Base-by-base conservation (phyloP, 2,888 invertebrate genomes). In the Himalopsyche tibetana region DNA sequence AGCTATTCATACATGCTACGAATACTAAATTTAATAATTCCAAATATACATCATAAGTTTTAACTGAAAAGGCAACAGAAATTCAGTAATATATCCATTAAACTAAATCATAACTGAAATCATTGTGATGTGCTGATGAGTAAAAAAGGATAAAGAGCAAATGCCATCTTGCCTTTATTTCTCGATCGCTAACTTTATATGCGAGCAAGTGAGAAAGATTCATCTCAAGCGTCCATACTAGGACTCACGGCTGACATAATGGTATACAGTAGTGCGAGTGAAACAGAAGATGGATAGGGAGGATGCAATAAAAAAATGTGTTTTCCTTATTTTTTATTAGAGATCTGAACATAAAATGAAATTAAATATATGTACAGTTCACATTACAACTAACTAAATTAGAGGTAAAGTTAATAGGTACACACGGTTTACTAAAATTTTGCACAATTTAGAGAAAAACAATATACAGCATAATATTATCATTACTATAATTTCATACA, bases 341-440 rank as follows among this genome's bases (percentile, higher is more conserved):
- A 93, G 93, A 93, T 93, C 93, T 93, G 93, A 93, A 93, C 93
- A 93, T 93, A 93, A 93, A 93, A 93, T 92, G 93, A 93, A 93
- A 93, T 93, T 92, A 93, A 93, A 93, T 93, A 93, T 93, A 93
- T 93, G 93, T 93, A 93, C 93, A 93, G 93, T 93, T 93, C 93
- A 93, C 93, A 92, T 93, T 93, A 93, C 92, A 93, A 93, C 92
- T 93, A 93, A 93, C 92, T 93, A 93, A 93, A 93, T 92, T 92
- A 93, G 90, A 92, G 91, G 92, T 93, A 93, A 88, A 93, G 93
- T 93, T 92, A 93, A 92, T 92, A 92, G 93, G 92, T 93, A 93
- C 93, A 93, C 92, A 92, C 93, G 91, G 91, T 90, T 91, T 38
- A 69, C 56, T 85, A 84, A 86, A 83, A 87, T 83, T 84, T 79